Evolutionary conservation across 2,888 invertebrate species (phyloP), one percentile per base, ranked within the genome.

Genomic region (Philopedon plagiatum): DNA sequence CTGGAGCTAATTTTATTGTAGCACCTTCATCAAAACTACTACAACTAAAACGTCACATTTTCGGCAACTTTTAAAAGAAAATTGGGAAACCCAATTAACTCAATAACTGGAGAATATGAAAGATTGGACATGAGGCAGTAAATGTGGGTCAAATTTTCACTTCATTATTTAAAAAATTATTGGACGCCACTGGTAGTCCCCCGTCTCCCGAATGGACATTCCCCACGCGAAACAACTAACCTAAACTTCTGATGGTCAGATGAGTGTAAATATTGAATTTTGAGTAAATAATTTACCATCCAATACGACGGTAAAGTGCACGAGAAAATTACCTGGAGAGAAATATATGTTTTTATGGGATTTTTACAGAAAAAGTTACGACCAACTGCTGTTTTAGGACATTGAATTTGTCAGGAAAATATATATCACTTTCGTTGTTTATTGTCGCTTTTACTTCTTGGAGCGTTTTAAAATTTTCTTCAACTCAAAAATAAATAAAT

Each of bases 181-280:
- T 15, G 13, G 15, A 39, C 39, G 39, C 39, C 39, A 39, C 39
- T 39, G 39, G n/a, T n/a, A n/a, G n/a, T n/a, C n/a, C n/a, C 9
- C 5, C 11, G 34, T 19, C n/a, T 44, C 23, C 23, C 23, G 23
- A 2, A 11, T 2, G 7, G 49, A 23, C n/a, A 2, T 15, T 51
- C 18, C 15, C 49, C 13, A 49, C n/a, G 18, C 9, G 11, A 29
- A 54, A 29, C 15, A 54, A 54, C 19, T 26, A 49, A 13, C 5
- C 1, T 4, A 2, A 29, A 46, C 15, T 54, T 29, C 29, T 29
- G 29, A 54, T 29, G 51, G 51, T 18, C 29, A 54, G 29, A 18
- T 54, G 23, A 54, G 29, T 54, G 51, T 54, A 54, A 54, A 54
- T 54, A 54, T 54, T 54, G 51, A 54, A 54, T 54, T 51, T 29